phyloP scores from a whole-genome alignment of 1,140 invertebrate genomes.

The Hesperophylax magnus region DNA sequence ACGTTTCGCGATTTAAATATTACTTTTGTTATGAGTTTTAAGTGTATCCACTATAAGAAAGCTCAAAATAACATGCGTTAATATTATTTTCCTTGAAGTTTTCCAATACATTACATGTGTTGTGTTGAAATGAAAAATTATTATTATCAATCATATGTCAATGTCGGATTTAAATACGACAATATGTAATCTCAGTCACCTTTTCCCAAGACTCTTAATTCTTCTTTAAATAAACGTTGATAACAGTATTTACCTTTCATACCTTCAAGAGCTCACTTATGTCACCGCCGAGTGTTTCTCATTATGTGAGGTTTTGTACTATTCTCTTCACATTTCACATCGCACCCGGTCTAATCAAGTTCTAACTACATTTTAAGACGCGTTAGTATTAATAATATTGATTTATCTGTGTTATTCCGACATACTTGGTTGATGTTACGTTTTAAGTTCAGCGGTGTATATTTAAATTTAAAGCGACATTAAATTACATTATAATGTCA shows the following conservation, averaged over 20 bases:
- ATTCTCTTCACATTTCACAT: too few relatives aligned
- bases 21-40: too few relatives aligned
- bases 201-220: slow-evolving; percentile 10
- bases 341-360: too few relatives aligned
- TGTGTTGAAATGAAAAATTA: not conserved
- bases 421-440: too few relatives aligned
- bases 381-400: too few relatives aligned
- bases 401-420: too few relatives aligned
- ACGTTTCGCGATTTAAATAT: slow-evolving; percentile 4
- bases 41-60: too few relatives aligned
- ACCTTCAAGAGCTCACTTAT: slow-evolving; percentile 25
- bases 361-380: too few relatives aligned
- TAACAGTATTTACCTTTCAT: slow-evolving; percentile 31
- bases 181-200: slow-evolving; percentile 13
- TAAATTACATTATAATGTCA: not conserved
- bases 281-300: slow-evolving; percentile 28
- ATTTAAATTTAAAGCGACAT: too few relatives aligned
- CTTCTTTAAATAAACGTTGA: slow-evolving; percentile 13
- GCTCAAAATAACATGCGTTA: too few relatives aligned
- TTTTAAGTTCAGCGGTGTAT: too few relatives aligned
- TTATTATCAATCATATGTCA: slow-evolving; percentile 4
- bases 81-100: too few relatives aligned
- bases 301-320: not conserved
- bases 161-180: slow-evolving; percentile 16
- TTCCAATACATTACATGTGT: not conserved